These are phyloP conservation scores for Lacanobia wlatinum DNA, from an alignment of 2,888 invertebrate genomes.

Conservation along the genomic window DNA sequence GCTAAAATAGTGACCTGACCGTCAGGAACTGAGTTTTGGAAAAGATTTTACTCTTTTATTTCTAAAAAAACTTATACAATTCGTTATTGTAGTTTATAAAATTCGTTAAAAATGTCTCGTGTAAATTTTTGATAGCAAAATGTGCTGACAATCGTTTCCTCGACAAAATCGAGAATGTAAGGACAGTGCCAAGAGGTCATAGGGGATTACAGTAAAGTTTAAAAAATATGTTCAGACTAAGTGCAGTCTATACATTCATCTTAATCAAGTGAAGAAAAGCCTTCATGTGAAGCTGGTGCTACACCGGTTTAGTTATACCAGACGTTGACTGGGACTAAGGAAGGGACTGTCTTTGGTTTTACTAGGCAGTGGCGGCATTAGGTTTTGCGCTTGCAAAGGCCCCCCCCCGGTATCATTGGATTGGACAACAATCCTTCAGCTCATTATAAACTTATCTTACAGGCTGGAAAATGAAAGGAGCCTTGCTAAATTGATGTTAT, in stretches of 20 bases:
- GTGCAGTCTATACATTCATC: constrained; percentile 70
- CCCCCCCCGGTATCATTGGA: too few species aligned
- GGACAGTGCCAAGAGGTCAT: constrained; percentile 57
- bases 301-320: constrained; percentile 17
- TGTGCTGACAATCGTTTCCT: background rate
- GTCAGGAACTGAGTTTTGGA: constrained; percentile 8
- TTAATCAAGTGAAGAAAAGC: constrained; percentile 34
- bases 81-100: constrained; percentile 17
- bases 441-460: too few species aligned
- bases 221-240: constrained; percentile 76
- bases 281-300: background rate
- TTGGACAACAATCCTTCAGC: too few species aligned
- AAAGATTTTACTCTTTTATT: background rate
- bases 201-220: constrained; percentile 70
- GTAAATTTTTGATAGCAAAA: constrained; percentile 18
- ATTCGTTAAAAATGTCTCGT: constrained; percentile 13
- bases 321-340: constrained; percentile 1
- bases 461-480: too few species aligned
- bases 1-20: constrained; percentile 32
- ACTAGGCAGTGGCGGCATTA: background rate
- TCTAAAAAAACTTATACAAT: background rate
- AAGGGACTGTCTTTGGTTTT: constrained; percentile 34
- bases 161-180: constrained; percentile 20
- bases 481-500: too few species aligned
- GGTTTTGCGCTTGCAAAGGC: too few species aligned